Evolutionary conservation across 1,140 invertebrate genomes (phyloP).

Genomic region (Mylabris phalerata): DNA sequence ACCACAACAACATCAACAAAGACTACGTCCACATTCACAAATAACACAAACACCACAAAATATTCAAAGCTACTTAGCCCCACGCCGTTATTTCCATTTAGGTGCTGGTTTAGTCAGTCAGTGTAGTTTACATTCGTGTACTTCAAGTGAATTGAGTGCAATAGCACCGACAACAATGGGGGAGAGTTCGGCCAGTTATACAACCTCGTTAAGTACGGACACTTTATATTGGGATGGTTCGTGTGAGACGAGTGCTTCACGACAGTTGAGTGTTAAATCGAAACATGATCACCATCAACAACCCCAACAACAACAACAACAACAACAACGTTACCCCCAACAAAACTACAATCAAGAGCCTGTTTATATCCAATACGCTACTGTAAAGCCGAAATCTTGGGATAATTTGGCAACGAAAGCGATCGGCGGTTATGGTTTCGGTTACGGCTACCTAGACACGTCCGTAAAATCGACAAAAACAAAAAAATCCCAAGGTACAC

Average conservation of each 20-base stretch:
- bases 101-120: constrained; percentile 61
- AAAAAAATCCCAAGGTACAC: constrained; percentile 19
- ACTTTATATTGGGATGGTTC: constrained; percentile 73
- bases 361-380: constrained; percentile 50
- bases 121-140: constrained; percentile 72
- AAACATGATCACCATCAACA: constrained; percentile 41
- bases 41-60: constrained; percentile 30
- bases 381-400: constrained; percentile 78
- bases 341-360: constrained; percentile 39
- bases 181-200: constrained; percentile 67
- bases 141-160: constrained; percentile 62
- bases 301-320: constrained; percentile 33
- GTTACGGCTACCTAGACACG: constrained; percentile 70
- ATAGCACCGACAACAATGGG: constrained; percentile 52
- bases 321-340: constrained; percentile 41
- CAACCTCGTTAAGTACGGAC: constrained; percentile 75
- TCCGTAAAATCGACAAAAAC: constrained; percentile 40
- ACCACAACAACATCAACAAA: constrained; percentile 21
- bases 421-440: constrained; percentile 75
- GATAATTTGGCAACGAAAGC: constrained; percentile 74
- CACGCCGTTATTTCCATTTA: constrained; percentile 47
- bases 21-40: constrained; percentile 44
- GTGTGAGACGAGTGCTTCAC: constrained; percentile 39
- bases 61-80: constrained; percentile 24
- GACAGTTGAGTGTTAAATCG: constrained; percentile 39